A percentile compares a stretch with the other conserved stretches of the same genome.
Evolutionary conservation across 2,797 vertebrate species (phyloP).

Genomic region (Pangasius sanitwongsei): DNA sequence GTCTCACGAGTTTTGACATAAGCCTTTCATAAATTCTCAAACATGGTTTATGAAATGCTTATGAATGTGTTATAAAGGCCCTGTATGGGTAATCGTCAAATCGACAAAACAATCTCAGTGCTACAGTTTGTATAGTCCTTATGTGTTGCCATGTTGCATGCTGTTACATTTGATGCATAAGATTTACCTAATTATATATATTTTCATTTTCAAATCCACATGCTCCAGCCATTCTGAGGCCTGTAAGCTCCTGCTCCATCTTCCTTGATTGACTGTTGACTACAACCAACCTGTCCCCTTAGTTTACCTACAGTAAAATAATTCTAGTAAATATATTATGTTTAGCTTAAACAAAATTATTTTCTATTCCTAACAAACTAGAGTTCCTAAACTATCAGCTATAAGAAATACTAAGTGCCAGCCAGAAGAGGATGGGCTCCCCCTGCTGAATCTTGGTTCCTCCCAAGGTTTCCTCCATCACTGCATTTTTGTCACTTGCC

Average conservation of each 20-base stretch:
- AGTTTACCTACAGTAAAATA: background rate
- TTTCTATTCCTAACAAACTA: background rate
- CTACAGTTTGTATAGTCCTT: background rate
- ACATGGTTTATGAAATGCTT: background rate
- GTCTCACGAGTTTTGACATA: background rate
- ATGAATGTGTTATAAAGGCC: background rate
- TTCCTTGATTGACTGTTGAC: background rate
- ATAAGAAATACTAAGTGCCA: background rate
- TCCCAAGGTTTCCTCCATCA: slow-evolving; percentile 13
- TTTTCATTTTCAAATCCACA: background rate
- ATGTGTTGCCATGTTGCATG: background rate
- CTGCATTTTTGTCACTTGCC: background rate
- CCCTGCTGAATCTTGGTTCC: slow-evolving; percentile 8
- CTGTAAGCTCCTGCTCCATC: background rate
- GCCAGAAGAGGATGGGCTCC: slow-evolving; percentile 23
- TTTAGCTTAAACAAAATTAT: background rate
- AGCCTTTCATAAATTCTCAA: background rate
- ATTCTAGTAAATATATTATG: background rate
- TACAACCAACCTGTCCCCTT: background rate
- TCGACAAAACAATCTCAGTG: background rate
- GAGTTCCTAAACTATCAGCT: background rate
- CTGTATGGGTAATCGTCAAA: background rate
- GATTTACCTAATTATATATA: background rate
- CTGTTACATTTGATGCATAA: background rate
- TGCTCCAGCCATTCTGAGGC: background rate